Evolutionary conservation across 1,140 invertebrate genomes (phyloP), one percentile per base, ranked within the genome.

Genomic region (Idris sp.): DNA sequence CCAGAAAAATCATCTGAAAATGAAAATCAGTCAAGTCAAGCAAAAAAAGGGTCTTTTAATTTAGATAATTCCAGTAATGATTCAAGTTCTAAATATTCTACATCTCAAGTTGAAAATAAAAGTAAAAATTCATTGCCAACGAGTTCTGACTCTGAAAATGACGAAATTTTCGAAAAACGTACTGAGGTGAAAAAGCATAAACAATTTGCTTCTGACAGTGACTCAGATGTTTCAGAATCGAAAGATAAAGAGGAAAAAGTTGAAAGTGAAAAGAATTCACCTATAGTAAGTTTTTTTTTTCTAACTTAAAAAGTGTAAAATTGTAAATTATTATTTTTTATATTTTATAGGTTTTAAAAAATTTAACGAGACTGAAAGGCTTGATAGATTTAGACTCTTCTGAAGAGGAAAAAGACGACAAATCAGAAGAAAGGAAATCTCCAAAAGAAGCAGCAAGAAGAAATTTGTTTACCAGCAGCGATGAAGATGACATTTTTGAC

Each of bases 401-500:
- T n/a, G 38, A 31, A 25, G 53, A 44, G 14, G 53, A 58, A 6
- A 35, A 13, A 9, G 11, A 58, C 11, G 7, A 22, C 10, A 5
- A 53, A 40, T 36, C 7, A 13, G 1, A 14, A 18, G 8, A 2
- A 38, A 15, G 4, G 25, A 10, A 6, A 9, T 49, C 51, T 36
- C 14, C 35, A 48, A 56, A 41, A 38, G 11, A 58, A 43, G 16
- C 25, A 49, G 28, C 22, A 14, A 22, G 19, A 25, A 16, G 16
- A 22, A 43, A 56, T 25, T 19, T 43, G 7, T 33, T 62, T 28
- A 44, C 46, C 15, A 72, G 56, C 14, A 61, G 44, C 40, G 56
- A 72, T 40, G 71, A 51, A 43, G 68, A 76, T 35, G 33, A 65
- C 7, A 40, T 26, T 13, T 40, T 40, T 10, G 10, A 54, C 15